A percentile compares a stretch with the other conserved stretches of the same genome.
Conservation (phyloP, 2,797 vertebrate species). For the Sarcoramphus papa region DNA sequence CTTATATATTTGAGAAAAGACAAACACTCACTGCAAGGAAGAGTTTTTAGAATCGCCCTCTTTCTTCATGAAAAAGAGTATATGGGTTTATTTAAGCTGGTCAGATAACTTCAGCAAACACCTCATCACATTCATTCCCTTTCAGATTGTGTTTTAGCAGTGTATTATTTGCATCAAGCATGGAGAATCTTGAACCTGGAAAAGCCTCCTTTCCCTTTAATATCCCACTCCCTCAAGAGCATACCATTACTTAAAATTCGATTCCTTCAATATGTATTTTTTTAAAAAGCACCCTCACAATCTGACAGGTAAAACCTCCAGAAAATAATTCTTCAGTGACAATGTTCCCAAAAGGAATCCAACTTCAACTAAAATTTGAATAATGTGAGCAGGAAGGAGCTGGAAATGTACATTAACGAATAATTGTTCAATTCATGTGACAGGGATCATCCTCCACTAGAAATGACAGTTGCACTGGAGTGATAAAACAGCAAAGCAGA, state of each 20-base stretch:
- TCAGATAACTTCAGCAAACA: background rate
- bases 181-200: background rate
- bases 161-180: background rate
- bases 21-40: background rate
- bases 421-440: conserved; percentile 22
- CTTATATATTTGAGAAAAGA: background rate
- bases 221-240: background rate
- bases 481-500: background rate
- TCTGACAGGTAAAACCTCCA: conserved; percentile 28
- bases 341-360: conserved; percentile 37
- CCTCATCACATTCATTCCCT: background rate
- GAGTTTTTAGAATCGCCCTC: background rate
- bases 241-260: background rate
- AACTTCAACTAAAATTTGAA: conserved; percentile 43
- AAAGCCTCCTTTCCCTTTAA: background rate
- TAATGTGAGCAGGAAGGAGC: conserved; percentile 31
- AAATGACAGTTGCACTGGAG: conserved; percentile 15
- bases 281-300: background rate
- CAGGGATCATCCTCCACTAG: background rate
- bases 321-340: conserved; percentile 19
- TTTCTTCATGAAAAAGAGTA: background rate
- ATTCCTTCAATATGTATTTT: background rate
- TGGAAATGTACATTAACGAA: conserved; percentile 34
- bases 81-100: background rate
- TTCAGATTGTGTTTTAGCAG: background rate